phyloP scores from a whole-genome alignment of 2,113 vertebrate genomes.

The Anser brachyrhynchus region DNA sequence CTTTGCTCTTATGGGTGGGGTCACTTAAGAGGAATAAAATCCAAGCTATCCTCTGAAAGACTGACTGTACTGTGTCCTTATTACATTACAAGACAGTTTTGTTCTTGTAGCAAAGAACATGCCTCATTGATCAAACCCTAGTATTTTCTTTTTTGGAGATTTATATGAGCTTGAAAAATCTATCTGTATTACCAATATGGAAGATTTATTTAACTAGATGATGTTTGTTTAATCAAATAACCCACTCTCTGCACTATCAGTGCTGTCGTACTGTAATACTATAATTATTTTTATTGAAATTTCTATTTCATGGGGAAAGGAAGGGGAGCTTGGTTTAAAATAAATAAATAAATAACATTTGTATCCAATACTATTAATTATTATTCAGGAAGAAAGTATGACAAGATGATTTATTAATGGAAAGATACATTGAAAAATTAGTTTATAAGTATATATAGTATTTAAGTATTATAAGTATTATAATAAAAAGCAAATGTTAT shows the following conservation, averaged over 20 bases:
- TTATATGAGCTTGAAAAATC: not conserved
- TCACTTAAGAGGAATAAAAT: not conserved
- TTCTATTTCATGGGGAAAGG: not conserved
- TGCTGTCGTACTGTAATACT: not conserved
- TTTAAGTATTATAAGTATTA: too few relatives aligned
- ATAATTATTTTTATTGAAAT: not conserved
- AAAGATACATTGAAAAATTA: not conserved
- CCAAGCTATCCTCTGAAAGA: not conserved
- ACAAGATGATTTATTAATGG: not conserved
- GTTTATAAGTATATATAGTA: not conserved
- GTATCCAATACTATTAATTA: not conserved
- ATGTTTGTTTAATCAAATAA: constrained; percentile 19
- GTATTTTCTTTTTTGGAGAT: not conserved
- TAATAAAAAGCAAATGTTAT: not conserved
- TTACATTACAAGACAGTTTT: not conserved
- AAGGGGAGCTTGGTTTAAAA: not conserved
- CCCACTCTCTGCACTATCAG: not conserved
- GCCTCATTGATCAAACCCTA: not conserved
- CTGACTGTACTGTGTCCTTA: not conserved
- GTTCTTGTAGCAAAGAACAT: not conserved
- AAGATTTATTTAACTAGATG: constrained; percentile 14
- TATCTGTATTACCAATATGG: not conserved
- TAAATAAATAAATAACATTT: not conserved
- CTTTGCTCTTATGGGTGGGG: not conserved
- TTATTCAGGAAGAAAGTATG: not conserved